These are phyloP conservation scores for Cantharis rufa DNA, from an alignment of 2,888 invertebrate species.

Conservation along the genomic window DNA sequence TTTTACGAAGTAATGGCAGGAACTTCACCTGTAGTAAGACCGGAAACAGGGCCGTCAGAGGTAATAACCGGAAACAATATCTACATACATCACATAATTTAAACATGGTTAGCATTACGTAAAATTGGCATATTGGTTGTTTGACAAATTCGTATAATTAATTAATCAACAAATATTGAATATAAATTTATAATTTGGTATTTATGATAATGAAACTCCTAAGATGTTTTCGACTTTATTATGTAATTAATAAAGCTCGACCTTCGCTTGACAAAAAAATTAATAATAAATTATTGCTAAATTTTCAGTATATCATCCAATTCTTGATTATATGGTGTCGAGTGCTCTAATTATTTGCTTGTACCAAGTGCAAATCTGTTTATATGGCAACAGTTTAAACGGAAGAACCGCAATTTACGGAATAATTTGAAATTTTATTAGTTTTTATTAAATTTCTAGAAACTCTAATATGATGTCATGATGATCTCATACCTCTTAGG, in stretches of 20 bases:
- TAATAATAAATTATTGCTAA: not conserved
- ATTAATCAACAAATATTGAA: not conserved
- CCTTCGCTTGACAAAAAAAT: not conserved
- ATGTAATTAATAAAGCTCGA: not conserved
- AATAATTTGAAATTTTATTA: not conserved
- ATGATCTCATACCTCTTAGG: not conserved
- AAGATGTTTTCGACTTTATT: not conserved
- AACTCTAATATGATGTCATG: not conserved
- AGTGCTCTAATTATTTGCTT: not conserved
- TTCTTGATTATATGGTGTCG: too few relatives aligned
- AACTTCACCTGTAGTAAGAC: slow-evolving; percentile 19
- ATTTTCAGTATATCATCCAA: not conserved
- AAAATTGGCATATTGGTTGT: not conserved
- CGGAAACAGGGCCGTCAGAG: slow-evolving; percentile 16
- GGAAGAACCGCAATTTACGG: not conserved
- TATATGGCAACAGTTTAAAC: not conserved
- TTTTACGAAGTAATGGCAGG: slow-evolving; percentile 15
- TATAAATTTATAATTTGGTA: not conserved
- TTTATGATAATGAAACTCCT: not conserved
- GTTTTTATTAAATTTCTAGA: not conserved
- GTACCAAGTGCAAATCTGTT: not conserved
- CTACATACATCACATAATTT: slow-evolving; percentile 2
- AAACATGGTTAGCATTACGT: not conserved
- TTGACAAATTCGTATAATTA: not conserved
- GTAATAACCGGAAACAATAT: slow-evolving; percentile 18